A percentile compares a stretch with the other conserved stretches of the same genome.
phyloP scores from a whole-genome alignment of 2,888 invertebrate species.

The Pristionchus entomophagus region DNA sequence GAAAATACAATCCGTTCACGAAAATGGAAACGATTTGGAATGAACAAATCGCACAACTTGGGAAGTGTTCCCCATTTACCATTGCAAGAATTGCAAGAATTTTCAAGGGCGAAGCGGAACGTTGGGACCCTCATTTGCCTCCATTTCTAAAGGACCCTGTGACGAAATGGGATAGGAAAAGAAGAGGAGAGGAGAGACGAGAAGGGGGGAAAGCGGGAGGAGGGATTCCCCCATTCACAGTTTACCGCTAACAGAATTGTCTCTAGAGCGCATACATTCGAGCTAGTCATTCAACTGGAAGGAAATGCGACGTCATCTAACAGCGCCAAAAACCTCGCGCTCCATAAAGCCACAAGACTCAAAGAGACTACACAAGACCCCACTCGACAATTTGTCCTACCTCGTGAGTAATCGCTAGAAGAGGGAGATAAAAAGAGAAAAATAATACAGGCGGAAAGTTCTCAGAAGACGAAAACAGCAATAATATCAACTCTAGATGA shows the following conservation, averaged over 20 bases:
- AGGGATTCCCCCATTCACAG: conserved; percentile 29
- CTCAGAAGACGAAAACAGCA: background rate
- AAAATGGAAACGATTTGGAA: background rate
- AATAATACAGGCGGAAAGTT: background rate
- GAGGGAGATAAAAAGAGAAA: background rate
- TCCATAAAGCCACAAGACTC: background rate
- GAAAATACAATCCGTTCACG: background rate
- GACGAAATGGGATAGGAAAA: background rate
- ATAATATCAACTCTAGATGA: background rate
- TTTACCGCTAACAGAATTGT: conserved; percentile 31
- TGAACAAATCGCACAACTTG: too few relatives aligned
- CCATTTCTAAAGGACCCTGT: background rate
- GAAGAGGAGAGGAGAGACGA: background rate
- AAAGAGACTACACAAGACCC: too few relatives aligned
- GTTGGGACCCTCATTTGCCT: background rate
- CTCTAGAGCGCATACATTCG: background rate
- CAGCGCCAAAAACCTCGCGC: background rate
- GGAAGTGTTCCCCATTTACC: background rate
- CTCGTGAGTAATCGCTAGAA: background rate
- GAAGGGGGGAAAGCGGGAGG: background rate
- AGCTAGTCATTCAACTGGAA: background rate
- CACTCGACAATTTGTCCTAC: background rate
- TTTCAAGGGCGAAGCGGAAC: background rate
- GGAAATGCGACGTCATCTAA: background rate
- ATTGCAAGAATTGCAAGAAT: background rate